Evolutionary conservation across 2,113 vertebrate species (phyloP).

Genomic region (Panurus biarmicus): DNA sequence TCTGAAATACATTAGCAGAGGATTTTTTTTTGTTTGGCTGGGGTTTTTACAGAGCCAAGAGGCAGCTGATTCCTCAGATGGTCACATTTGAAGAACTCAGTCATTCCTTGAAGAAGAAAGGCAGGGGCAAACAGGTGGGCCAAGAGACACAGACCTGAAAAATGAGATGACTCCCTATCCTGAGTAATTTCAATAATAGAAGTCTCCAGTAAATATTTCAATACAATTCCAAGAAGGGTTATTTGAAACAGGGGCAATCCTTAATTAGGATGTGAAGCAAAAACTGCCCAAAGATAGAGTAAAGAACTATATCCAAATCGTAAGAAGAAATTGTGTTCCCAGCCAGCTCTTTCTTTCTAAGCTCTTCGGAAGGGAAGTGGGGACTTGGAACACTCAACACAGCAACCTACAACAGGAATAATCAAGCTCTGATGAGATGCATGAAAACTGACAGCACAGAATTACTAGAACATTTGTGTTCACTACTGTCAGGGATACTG

Average conservation of each 20-base stretch:
- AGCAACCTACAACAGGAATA: not conserved
- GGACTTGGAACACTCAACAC: not conserved
- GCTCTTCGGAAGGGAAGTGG: not conserved
- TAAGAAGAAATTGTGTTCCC: not conserved
- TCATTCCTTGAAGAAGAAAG: not conserved
- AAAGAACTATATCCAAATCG: not conserved
- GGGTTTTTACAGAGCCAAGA: not conserved
- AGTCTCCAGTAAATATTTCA: not conserved
- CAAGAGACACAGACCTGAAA: not conserved
- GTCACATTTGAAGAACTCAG: not conserved
- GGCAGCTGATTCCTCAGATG: not conserved
- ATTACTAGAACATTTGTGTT: not conserved
- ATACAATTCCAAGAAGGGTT: not conserved
- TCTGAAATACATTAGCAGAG: not conserved
- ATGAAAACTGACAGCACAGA: not conserved
- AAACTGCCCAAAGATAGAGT: not conserved
- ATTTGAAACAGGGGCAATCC: not conserved
- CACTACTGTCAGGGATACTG: not conserved
- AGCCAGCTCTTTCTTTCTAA: not conserved
- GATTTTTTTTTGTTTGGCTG: not conserved
- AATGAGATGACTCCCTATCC: not conserved
- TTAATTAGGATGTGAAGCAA: not conserved
- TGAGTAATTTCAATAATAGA: not conserved
- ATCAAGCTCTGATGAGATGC: not conserved
- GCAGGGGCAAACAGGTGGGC: not conserved